Evolutionary conservation across 2,113 vertebrate genomes (phyloP).

Genomic region (Misgurnus anguillicaudatus): DNA sequence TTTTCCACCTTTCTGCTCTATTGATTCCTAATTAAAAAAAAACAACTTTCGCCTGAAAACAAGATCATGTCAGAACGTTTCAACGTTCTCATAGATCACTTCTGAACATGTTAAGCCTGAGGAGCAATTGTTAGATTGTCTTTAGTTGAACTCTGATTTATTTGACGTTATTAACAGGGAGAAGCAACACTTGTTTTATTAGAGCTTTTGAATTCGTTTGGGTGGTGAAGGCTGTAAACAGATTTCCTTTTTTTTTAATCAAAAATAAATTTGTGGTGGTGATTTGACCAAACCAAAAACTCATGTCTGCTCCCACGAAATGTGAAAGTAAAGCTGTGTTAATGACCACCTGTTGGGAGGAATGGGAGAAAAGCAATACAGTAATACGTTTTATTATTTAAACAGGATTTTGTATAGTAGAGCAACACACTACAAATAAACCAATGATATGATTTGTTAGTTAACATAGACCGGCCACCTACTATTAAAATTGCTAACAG

Average conservation of each 20-base stretch:
- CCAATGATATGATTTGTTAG: no score
- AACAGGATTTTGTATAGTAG: no score
- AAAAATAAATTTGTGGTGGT: no score
- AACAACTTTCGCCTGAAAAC: constrained; percentile 43
- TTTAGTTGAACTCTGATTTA: not conserved
- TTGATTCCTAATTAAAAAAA: constrained; percentile 54
- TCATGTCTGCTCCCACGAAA: not conserved
- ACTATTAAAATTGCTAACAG: no score
- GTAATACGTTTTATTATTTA: no score
- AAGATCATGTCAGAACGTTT: constrained; percentile 34
- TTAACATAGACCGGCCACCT: no score
- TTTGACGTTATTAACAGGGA: not conserved
- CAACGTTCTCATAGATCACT: constrained; percentile 9
- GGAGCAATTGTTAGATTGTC: constrained; percentile 14
- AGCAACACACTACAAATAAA: no score
- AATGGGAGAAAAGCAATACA: no score
- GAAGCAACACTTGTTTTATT: not conserved
- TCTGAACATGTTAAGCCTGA: constrained; percentile 17
- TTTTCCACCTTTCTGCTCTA: constrained; percentile 50
- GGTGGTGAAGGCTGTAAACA: not conserved
- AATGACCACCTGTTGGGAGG: not conserved
- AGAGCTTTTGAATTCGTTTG: not conserved
- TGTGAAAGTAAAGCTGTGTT: not conserved
- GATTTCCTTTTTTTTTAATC: not conserved
- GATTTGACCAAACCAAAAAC: not conserved